Percentiles rank a stretch among this genome's conserved stretches.
Conservation (phyloP, 92 coral and sea anemone genomes). For the Palythoa heliodiscus region DNA sequence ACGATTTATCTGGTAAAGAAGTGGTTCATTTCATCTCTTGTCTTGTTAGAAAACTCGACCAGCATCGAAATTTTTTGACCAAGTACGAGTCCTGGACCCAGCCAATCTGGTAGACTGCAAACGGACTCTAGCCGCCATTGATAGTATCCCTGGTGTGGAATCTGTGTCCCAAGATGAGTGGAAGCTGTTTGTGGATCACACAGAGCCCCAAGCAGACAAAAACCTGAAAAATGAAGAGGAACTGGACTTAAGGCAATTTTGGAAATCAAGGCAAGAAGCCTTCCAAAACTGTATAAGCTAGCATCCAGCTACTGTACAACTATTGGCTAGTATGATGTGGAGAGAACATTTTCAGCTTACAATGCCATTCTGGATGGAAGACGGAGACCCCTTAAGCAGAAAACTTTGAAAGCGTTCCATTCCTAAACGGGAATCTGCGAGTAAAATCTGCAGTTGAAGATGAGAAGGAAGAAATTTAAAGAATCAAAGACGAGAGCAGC, state of each 20-base stretch:
- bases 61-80: too few species aligned
- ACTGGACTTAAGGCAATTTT: constrained; percentile 55
- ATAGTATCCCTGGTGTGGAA: constrained; percentile 54
- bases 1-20: too few species aligned
- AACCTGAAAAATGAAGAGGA: constrained; percentile 26
- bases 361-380: constrained; percentile 44
- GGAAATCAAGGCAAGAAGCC: constrained; percentile 65
- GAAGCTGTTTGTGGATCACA: constrained; percentile 42
- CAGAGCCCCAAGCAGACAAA: constrained; percentile 52
- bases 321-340: constrained; percentile 66
- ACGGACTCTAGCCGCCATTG: constrained; percentile 8
- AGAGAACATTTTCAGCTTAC: constrained; percentile 53
- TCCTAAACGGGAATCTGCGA: constrained; percentile 61
- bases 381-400: constrained; percentile 42
- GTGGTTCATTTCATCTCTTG: too few species aligned
- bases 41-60: too few species aligned
- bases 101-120: too few species aligned
- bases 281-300: constrained; percentile 59
- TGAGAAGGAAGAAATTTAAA: constrained; percentile 10
- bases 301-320: constrained; percentile 38
- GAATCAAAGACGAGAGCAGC: background rate
- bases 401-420: constrained; percentile 49
- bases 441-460: constrained; percentile 36
- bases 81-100: too few species aligned
- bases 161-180: constrained; percentile 63